Percentiles rank a stretch among this genome's conserved stretches.
phyloP scores from a whole-genome alignment of 53 echinoderm and acorn worm genomes.

The Crossaster papposus region DNA sequence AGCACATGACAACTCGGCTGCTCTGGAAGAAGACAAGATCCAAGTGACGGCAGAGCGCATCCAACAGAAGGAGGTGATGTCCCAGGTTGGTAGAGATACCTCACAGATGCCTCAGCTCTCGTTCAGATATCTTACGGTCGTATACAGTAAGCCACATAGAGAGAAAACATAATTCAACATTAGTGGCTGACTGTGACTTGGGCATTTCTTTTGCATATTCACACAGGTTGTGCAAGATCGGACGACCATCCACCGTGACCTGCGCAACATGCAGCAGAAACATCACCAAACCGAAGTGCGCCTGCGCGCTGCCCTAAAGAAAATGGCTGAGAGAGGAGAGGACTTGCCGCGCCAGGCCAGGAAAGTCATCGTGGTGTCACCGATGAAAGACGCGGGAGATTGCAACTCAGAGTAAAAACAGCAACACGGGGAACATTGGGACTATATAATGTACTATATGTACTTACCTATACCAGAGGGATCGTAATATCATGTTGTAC shows the following conservation, averaged over 20 bases:
- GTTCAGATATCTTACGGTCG: conserved; percentile 1
- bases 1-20: conserved; percentile 22
- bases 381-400: conserved; percentile 1
- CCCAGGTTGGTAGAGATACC: conserved; percentile 10
- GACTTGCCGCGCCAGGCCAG: conserved; percentile 9
- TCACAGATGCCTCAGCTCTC: not conserved
- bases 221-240: conserved; percentile 17
- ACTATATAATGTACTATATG: too few relatives aligned
- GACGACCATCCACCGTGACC: not conserved
- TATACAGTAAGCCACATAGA: too few relatives aligned
- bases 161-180: too few relatives aligned
- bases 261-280: conserved; percentile 35
- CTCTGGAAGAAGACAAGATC: conserved; percentile 11
- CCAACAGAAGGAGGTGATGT: conserved; percentile 29
- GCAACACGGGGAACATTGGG: not conserved
- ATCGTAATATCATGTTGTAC: too few relatives aligned
- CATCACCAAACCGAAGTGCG: conserved; percentile 44
- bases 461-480: too few relatives aligned
- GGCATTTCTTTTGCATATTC: not conserved
- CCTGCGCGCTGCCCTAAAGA: conserved; percentile 39
- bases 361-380: conserved; percentile 15
- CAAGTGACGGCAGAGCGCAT: conserved; percentile 17
- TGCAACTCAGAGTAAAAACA: not conserved
- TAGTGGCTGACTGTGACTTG: not conserved
- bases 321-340: conserved; percentile 7